Base-by-base conservation (phyloP, 1,140 invertebrate genomes). In the Teleogryllus occipitalis region DNA sequence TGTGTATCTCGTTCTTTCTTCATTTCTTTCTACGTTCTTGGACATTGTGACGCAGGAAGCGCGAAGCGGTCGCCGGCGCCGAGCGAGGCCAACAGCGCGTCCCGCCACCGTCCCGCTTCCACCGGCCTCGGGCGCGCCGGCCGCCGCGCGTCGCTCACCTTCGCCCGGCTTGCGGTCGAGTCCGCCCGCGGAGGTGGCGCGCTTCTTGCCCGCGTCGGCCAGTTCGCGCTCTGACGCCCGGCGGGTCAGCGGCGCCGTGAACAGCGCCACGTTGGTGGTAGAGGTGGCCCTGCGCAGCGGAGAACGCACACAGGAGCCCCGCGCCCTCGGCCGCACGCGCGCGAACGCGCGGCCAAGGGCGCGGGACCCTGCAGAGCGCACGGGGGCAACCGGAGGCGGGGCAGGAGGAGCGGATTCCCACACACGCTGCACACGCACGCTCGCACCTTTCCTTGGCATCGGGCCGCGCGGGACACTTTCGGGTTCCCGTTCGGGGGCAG, bases 181-280 rank as follows among this genome's bases (percentile, higher is more conserved):
- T 47, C 91, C 91, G 80, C 91, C 89, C 54, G 93, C 93, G 76
- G 93, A 94, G 76, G 92, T 93, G 77, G 92, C 92, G 83, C 93
- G 90, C 88, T 96, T 95, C 85, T 94, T 95, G 85, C 92, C 93
- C 83, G 91, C 92, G 81, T 93, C 92, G 82, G 90, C 90, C 79
- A 95, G 87, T 84, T 95, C 94, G 74, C 94, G 89, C 85, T 95
- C 94, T 74, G 93, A 95, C 82, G 93, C 93, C 84, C 93, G 90
- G 87, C 94, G 92, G 78, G 93, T 93, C 82, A 95, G 88, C 82
- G 92, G 91, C 85, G 91, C 91, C 18, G 87, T 87, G 87, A 89
- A 90, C 88, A 90, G 91, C 89, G 89, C 89, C 79, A 96, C 94
- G 87, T 96, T 96, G 82, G 93, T 94, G 81, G 94, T 95, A 82